Conservation (phyloP, 2,888 invertebrate species). For the Agrochola circellaris region DNA sequence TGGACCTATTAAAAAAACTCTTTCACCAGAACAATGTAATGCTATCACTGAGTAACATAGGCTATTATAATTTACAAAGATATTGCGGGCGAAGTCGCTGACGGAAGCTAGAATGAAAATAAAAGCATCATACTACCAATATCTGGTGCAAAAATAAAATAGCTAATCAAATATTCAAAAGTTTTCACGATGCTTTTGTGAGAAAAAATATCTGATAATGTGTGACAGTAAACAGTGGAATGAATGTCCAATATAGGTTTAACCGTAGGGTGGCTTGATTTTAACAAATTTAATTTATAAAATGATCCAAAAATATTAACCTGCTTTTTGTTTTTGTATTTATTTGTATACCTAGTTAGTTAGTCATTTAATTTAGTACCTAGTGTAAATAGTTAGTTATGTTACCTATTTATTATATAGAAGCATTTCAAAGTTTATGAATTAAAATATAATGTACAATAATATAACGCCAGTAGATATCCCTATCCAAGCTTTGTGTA, state of each 20-base stretch:
- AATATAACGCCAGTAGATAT: not conserved
- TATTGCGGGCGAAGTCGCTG: no score
- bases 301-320: not conserved
- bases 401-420: not conserved
- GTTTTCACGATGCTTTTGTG: not conserved
- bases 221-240: conserved; percentile 1
- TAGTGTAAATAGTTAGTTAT: not conserved
- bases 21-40: no score
- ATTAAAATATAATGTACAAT: conserved; percentile 6
- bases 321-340: not conserved
- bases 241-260: not conserved
- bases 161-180: conserved; percentile 19
- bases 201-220: conserved; percentile 4
- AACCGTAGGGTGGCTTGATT: not conserved
- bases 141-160: conserved; percentile 19
- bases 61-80: no score
- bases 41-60: no score
- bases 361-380: not conserved
- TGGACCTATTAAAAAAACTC: no score
- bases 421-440: no score
- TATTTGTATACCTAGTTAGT: no score
- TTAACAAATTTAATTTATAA: conserved; percentile 4
- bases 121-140: conserved; percentile 3
- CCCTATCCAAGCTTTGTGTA: conserved; percentile 21
- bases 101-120: not conserved